These are phyloP conservation scores for Gila orcuttii DNA, from an alignment of 2,113 vertebrate species.

Conservation along the genomic window DNA sequence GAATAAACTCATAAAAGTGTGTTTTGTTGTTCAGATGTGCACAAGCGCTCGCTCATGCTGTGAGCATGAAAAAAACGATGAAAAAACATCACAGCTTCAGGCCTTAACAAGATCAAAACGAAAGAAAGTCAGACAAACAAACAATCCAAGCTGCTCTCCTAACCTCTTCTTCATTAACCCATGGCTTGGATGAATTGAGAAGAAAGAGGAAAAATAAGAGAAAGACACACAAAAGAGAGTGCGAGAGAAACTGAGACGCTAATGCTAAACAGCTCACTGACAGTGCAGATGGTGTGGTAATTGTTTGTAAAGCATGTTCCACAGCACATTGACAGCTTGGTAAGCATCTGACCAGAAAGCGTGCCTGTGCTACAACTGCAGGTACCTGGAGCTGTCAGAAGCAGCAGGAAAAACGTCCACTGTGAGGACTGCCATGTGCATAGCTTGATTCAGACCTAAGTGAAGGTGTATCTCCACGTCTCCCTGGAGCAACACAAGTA, in stretches of 20 bases:
- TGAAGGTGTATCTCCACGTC: not conserved
- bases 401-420: constrained; percentile 45
- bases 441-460: constrained; percentile 23
- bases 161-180: constrained; percentile 39
- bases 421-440: not conserved
- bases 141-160: constrained; percentile 20
- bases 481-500: not conserved
- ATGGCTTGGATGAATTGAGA: constrained; percentile 32
- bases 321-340: constrained; percentile 70
- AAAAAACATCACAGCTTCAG: constrained; percentile 24
- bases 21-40: constrained; percentile 24
- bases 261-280: constrained; percentile 55
- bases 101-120: constrained; percentile 39
- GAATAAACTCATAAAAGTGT: constrained; percentile 44
- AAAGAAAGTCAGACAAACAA: constrained; percentile 39
- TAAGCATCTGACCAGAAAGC: constrained; percentile 58
- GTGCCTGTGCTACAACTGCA: constrained; percentile 62
- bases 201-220: not conserved
- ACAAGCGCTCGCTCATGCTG: constrained; percentile 1
- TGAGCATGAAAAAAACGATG: not conserved
- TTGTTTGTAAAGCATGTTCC: constrained; percentile 74
- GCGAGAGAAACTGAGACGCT: constrained; percentile 7
- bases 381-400: constrained; percentile 58
- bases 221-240: not conserved
- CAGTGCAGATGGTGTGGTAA: constrained; percentile 76